Evolutionary conservation across 2,888 invertebrate genomes (phyloP).

Genomic region (Gnatocerus cornutus): DNA sequence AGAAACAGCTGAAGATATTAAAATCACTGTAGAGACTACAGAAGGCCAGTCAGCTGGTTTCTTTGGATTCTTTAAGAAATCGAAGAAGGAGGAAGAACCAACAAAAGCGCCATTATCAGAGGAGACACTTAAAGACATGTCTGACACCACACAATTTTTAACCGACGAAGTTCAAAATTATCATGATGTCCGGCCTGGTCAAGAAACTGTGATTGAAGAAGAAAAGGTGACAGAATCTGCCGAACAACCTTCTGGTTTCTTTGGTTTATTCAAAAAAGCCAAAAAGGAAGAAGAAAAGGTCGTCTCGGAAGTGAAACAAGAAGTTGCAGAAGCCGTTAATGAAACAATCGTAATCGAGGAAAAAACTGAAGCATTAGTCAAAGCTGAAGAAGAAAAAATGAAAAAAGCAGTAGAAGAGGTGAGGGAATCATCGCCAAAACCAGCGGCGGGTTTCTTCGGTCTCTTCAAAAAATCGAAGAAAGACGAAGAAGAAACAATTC

Average conservation of each 20-base stretch:
- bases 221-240: constrained; percentile 32
- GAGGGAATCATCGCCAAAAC: constrained; percentile 39
- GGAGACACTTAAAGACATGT: constrained; percentile 48
- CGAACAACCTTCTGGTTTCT: constrained; percentile 39
- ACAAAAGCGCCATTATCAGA: constrained; percentile 30
- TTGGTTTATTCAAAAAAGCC: constrained; percentile 46
- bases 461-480: constrained; percentile 37
- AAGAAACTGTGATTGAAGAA: constrained; percentile 47
- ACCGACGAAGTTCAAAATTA: constrained; percentile 54
- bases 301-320: constrained; percentile 16
- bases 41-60: constrained; percentile 44
- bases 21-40: constrained; percentile 14
- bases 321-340: not conserved
- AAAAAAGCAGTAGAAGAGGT: constrained; percentile 25
- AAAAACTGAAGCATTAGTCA: not conserved
- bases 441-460: constrained; percentile 34
- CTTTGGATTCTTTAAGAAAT: constrained; percentile 58
- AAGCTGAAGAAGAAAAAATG: constrained; percentile 12
- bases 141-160: constrained; percentile 52
- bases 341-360: not conserved
- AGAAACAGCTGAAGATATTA: constrained; percentile 18
- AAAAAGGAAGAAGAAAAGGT: constrained; percentile 37
- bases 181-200: constrained; percentile 50
- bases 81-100: constrained; percentile 54
- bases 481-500: constrained; percentile 27